Conservation (phyloP, 2,113 vertebrate species). For the Progne subis region DNA sequence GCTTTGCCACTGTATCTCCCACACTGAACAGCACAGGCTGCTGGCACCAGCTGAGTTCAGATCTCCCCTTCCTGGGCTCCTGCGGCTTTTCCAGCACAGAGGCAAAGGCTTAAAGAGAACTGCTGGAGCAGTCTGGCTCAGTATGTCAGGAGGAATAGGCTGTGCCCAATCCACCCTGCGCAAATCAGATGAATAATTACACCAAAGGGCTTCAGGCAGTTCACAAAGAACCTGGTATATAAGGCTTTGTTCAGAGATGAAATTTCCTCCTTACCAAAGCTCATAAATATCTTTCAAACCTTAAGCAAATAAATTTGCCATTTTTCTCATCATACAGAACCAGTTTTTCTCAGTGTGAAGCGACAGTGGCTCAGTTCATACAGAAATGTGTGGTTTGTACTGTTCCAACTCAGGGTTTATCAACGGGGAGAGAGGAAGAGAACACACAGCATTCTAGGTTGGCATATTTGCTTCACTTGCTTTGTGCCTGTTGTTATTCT, state of each 20-base stretch:
- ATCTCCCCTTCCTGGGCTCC: not conserved
- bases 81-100: not conserved
- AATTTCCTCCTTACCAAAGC: conserved; percentile 65
- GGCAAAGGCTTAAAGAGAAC: not conserved
- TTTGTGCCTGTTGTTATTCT: not conserved
- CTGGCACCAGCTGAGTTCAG: not conserved
- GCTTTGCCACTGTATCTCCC: not conserved
- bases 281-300: conserved; percentile 66
- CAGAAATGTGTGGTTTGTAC: not conserved
- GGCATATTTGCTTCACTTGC: not conserved
- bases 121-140: not conserved
- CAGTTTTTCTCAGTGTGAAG: conserved; percentile 2
- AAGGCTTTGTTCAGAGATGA: conserved; percentile 53
- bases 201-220: not conserved
- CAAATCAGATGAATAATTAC: conserved; percentile 1
- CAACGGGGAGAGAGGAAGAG: not conserved
- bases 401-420: not conserved
- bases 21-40: not conserved
- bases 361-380: not conserved
- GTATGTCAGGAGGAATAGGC: not conserved
- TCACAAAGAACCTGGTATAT: conserved; percentile 19
- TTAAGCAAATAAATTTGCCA: conserved; percentile 64
- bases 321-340: not conserved
- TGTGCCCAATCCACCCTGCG: not conserved
- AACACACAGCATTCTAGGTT: not conserved